Percentiles rank a stretch among this genome's conserved stretches.
These are phyloP conservation scores for Cephus runcator DNA, from an alignment of 2,888 invertebrate genomes.

Conservation along the genomic window DNA sequence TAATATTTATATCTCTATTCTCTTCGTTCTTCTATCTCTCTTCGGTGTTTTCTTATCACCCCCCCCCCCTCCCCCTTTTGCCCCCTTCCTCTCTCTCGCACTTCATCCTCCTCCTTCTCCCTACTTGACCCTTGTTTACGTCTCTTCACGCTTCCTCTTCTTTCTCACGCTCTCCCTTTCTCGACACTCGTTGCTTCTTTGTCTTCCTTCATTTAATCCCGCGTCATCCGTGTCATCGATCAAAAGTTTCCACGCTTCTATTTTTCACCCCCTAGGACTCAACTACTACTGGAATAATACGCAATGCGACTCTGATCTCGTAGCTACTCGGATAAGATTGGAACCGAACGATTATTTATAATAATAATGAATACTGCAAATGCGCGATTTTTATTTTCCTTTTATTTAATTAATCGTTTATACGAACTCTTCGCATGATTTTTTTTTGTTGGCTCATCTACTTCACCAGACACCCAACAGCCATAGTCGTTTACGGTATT, in stretches of 20 bases:
- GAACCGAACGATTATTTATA: conserved; percentile 49
- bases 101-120: background rate
- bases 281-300: conserved; percentile 48
- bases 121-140: background rate
- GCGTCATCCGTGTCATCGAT: background rate
- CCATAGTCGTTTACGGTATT: too few relatives aligned
- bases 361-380: conserved; percentile 54
- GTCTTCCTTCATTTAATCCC: background rate
- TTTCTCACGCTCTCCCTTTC: conserved; percentile 9
- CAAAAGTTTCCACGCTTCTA: background rate
- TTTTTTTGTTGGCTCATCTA: conserved; percentile 27
- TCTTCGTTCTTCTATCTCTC: conserved; percentile 15
- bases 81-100: conserved; percentile 16
- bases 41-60: conserved; percentile 9
- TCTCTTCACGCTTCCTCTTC: background rate
- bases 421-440: conserved; percentile 8
- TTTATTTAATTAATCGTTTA: conserved; percentile 30
- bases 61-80: conserved; percentile 1
- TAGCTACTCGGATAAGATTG: conserved; percentile 47
- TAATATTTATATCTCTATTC: conserved; percentile 46
- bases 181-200: background rate
- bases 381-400: conserved; percentile 39
- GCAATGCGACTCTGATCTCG: conserved; percentile 40
- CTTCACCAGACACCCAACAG: too few relatives aligned
- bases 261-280: conserved; percentile 44